Evolutionary conservation across 2,888 invertebrate genomes (phyloP), one percentile per base, ranked within the genome.

Genomic region (Cheilosia vulpina): DNA sequence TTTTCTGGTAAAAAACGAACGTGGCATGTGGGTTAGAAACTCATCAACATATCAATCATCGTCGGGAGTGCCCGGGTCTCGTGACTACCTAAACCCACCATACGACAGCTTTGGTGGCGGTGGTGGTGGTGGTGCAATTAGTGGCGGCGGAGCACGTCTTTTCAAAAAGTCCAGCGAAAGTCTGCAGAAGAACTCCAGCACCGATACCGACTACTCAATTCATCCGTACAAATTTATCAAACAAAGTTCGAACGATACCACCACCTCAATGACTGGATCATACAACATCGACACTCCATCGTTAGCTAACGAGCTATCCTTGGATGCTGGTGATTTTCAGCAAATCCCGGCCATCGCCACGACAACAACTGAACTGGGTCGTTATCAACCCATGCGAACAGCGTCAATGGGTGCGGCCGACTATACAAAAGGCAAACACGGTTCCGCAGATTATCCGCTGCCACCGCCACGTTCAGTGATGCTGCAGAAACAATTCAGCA

Each of bases 171-270:
- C 92, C 34, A 91, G 90, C 87, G 92, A 92, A 88, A 92, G 92
- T 57, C 75, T 92, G 45, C 92, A 92, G 62, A 92, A 92, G 87
- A 92, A 92, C 79, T 92, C 92, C 17, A 92, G 92, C 88, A 92
- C 92, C 5, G 92, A 92, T 13, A 92, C 92, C 13, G 92, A 92
- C 66, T 92, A 92, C 84, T 92, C 92, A 50, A 90, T 91, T 6
- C 92, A 92, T 88, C 92, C 92, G 52, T 92, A 92, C 88, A 90
- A 90, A 60, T 91, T 92, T 57, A 92, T 92, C 52, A 92, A 92
- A 87, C 92, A 92, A 89, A 92, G 92, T 82, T 92, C 92, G 50
- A 92, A 92, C 69, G 92, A 92, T 83, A 92, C 92, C n/a, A 92
- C 91, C 78, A 92, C 92, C 79, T 92, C 92, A 63, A 89, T 90